A percentile compares a stretch with the other conserved stretches of the same genome.
Evolutionary conservation across 2,888 invertebrate genomes (phyloP).

Genomic region (Galeruca laticollis): DNA sequence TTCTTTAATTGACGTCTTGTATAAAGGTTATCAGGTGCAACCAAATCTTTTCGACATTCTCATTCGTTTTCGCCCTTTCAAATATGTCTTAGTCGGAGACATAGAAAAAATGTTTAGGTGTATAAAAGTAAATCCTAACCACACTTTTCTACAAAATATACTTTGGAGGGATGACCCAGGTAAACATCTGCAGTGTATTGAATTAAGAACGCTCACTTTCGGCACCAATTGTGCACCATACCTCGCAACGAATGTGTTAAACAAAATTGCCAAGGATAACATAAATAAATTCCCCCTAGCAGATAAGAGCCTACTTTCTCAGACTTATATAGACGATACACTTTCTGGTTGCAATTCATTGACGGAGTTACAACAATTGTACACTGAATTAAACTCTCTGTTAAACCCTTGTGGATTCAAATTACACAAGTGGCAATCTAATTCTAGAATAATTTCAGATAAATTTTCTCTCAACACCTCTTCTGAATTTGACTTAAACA

Average conservation of each 20-base stretch:
- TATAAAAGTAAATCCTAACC: constrained; percentile 6
- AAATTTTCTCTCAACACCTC: background rate
- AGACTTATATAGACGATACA: background rate
- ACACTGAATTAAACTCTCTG: background rate
- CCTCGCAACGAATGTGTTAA: constrained; percentile 28
- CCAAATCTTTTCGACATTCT: constrained; percentile 23
- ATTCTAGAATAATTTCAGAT: constrained; percentile 4
- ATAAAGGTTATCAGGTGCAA: constrained; percentile 17
- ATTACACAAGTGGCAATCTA: background rate
- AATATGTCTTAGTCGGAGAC: constrained; percentile 17
- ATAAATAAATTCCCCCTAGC: background rate
- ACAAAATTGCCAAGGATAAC: constrained; percentile 15
- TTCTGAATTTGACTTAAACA: constrained; percentile 1
- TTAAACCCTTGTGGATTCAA: constrained; percentile 3
- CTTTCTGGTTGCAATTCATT: background rate
- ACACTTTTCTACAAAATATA: constrained; percentile 14
- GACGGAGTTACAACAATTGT: background rate
- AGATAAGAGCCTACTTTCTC: background rate
- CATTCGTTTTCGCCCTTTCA: constrained; percentile 6
- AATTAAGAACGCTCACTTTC: constrained; percentile 33
- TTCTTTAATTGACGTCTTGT: constrained; percentile 17
- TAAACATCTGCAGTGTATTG: constrained; percentile 2
- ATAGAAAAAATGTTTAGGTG: constrained; percentile 9
- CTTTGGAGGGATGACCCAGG: constrained; percentile 15
- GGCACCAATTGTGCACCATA: constrained; percentile 35